Evolutionary conservation across 92 coral and sea anemone genomes (phyloP).

Genomic region (Phenganax marumi): DNA sequence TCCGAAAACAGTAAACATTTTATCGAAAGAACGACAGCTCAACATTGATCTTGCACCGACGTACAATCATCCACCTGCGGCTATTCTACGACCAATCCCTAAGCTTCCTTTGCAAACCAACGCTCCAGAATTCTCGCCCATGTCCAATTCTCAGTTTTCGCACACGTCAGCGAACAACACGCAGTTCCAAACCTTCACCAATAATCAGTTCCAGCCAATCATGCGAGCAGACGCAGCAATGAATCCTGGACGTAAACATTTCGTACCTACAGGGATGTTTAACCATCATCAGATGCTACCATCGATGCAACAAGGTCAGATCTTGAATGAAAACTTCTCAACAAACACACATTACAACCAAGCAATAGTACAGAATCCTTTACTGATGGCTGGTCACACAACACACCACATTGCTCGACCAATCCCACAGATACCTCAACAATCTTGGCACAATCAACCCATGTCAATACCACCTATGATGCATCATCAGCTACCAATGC

Average conservation of each 20-base stretch:
- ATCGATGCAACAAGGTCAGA: constrained; percentile 1
- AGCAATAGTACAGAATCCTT: constrained; percentile 21
- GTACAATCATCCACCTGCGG: not conserved
- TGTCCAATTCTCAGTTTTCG: constrained; percentile 21
- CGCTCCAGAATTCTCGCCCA: constrained; percentile 16
- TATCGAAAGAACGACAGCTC: constrained; percentile 14
- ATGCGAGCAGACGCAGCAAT: constrained; percentile 20
- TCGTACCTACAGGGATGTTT: not conserved
- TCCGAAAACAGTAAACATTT: not conserved
- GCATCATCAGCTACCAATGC: constrained; percentile 7
- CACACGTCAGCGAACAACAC: constrained; percentile 24
- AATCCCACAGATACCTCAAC: constrained; percentile 12
- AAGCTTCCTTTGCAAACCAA: constrained; percentile 14
- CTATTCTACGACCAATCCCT: constrained; percentile 5
- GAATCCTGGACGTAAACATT: constrained; percentile 15
- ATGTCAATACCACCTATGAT: constrained; percentile 22
- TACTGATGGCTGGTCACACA: constrained; percentile 24
- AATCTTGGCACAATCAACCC: constrained; percentile 4
- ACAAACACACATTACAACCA: constrained; percentile 37
- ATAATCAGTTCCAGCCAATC: constrained; percentile 28
- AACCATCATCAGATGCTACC: not conserved
- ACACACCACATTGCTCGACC: constrained; percentile 26
- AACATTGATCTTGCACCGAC: constrained; percentile 24
- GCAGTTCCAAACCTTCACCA: constrained; percentile 6
- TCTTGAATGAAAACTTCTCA: constrained; percentile 25